Base-by-base conservation (phyloP, 92 coral and sea anemone genomes). In the Galaxea fascicularis region DNA sequence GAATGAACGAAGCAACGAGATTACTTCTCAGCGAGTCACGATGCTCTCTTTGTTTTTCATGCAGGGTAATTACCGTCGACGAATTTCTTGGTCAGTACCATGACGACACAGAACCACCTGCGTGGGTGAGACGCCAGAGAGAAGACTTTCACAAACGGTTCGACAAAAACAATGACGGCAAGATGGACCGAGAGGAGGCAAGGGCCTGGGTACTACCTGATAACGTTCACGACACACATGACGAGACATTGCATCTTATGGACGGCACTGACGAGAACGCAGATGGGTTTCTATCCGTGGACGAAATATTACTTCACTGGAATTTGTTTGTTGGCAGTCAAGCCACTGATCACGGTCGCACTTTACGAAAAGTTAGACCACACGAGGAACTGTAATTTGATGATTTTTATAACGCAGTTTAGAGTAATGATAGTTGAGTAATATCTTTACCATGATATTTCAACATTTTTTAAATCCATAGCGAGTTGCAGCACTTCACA, bases 211-310 rank as follows among this genome's bases (percentile, higher is more conserved):
- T 91, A 18, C 90, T 97, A 73, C 99, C 99, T 12, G 88, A 92
- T 77, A 83, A 47, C 53, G 86, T 60, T 60, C 28, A 93, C n/a
- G 99, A 97, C 74, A 88, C 95, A 57, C 89, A 92, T 58, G 98
- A 97, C 81, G 99, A 97, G 80, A 92, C 97, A 20, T 90, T 86
- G 74, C 99, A 97, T 88, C 89, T 97, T 73, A 94, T 97, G 65
- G 99, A 97, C 85, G 95, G 99, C 21, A 81, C 98, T 20, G 99
- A 97, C 59, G 99, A 97, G 76, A 91, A 97, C 53, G 99, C 99
- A 0, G 96, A 94, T 41, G 98, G 98, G 1, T 65, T 78, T 15
- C 81, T 97, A 30, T 94, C 98, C 20, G 78, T 94, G 17, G 98
- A 97, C 30, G 99, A 97, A 74, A 97, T 97, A 17, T 35, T 97